Conservation (phyloP, 2,888 invertebrate genomes). For the Keiferia lycopersicella region DNA sequence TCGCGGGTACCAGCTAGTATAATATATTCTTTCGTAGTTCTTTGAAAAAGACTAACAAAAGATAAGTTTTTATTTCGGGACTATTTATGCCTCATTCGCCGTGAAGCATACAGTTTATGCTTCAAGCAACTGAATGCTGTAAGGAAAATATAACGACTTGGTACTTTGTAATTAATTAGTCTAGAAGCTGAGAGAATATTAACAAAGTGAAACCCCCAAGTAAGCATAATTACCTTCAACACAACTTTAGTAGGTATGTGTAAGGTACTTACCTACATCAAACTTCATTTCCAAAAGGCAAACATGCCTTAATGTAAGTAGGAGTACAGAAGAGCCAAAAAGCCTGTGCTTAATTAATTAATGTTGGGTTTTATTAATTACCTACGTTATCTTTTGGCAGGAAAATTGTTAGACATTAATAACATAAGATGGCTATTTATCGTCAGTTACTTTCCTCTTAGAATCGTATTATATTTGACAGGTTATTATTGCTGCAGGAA, state of each 20-base stretch:
- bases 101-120: too few relatives aligned
- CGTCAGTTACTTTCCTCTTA: background rate
- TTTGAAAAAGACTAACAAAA: too few relatives aligned
- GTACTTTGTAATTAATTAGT: background rate
- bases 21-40: too few relatives aligned
- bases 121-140: too few relatives aligned
- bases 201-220: background rate
- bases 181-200: background rate
- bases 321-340: background rate
- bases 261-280: background rate
- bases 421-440: background rate
- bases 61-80: too few relatives aligned
- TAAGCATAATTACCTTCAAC: background rate
- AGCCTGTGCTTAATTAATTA: background rate
- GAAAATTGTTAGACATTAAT: background rate
- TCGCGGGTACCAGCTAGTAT: too few relatives aligned
- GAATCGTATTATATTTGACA: background rate
- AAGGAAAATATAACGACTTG: background rate
- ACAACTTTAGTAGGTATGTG: too few relatives aligned
- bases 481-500: background rate
- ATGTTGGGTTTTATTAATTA: constrained; percentile 8
- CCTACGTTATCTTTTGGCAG: constrained; percentile 2
- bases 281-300: background rate
- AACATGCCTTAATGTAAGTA: constrained; percentile 3
- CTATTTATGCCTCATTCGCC: too few relatives aligned